These are phyloP conservation scores for Ectemnius cavifrons DNA, from an alignment of 2,888 invertebrate species.

Conservation along the genomic window DNA sequence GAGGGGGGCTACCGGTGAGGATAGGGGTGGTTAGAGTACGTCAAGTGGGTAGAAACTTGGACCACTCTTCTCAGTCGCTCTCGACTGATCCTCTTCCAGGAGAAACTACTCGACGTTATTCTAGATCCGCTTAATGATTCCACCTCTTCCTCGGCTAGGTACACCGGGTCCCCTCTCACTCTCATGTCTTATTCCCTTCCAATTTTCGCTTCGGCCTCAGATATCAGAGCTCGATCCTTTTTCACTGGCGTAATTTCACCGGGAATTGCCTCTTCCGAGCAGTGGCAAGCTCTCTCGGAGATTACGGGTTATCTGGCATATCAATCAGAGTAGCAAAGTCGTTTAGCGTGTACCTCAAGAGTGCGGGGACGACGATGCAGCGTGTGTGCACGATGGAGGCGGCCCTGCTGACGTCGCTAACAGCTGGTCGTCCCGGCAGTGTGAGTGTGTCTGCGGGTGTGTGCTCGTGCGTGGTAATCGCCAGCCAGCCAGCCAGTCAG, in stretches of 20 bases:
- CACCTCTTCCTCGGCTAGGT: background rate
- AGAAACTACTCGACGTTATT: constrained; percentile 12
- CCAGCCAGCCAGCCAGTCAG: background rate
- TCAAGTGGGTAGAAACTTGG: too few relatives aligned
- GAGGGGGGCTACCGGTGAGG: too few relatives aligned
- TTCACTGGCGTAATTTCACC: constrained; percentile 10
- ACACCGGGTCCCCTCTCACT: background rate
- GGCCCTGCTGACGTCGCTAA: constrained; percentile 23
- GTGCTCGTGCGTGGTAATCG: background rate
- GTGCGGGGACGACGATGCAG: constrained; percentile 18
- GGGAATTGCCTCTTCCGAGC: background rate
- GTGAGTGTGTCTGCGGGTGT: too few relatives aligned
- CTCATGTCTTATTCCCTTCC: constrained; percentile 1
- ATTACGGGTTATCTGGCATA: too few relatives aligned
- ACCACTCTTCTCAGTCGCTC: constrained; percentile 3
- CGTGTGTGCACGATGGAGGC: too few relatives aligned
- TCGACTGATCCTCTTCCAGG: constrained; percentile 16
- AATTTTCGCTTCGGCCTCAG: constrained; percentile 13
- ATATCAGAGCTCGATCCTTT: too few relatives aligned
- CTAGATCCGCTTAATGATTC: constrained; percentile 1
- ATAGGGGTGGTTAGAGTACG: too few relatives aligned
- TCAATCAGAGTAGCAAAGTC: too few relatives aligned
- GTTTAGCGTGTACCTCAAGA: constrained; percentile 9
- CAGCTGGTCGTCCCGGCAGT: constrained; percentile 33
- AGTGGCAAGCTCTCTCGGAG: too few relatives aligned